Conservation (phyloP, 2,888 invertebrate genomes). For the Phymatocera aterrima region DNA sequence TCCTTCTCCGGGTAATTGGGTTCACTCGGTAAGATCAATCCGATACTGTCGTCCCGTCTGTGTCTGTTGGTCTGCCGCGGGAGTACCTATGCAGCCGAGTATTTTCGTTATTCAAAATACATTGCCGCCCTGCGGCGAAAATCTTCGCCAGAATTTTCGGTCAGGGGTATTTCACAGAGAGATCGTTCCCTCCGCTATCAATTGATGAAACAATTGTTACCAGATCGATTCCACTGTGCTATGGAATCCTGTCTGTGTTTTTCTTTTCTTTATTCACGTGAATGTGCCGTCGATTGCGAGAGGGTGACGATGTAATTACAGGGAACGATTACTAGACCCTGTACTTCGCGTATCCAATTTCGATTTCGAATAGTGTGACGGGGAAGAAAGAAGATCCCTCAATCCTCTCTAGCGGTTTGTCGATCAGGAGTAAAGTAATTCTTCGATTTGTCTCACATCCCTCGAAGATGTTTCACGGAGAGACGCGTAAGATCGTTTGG, state of each 20-base stretch:
- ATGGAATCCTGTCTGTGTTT: too few relatives aligned
- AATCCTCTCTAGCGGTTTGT: neutral
- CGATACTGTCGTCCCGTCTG: slow-evolving; percentile 74
- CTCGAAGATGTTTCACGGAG: slow-evolving; percentile 3
- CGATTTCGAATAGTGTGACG: too few relatives aligned
- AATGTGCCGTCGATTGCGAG: too few relatives aligned
- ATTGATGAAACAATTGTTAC: too few relatives aligned
- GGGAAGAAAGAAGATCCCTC: neutral
- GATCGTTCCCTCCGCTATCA: too few relatives aligned
- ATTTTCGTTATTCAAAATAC: neutral
- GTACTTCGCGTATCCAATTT: neutral
- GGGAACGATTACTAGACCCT: too few relatives aligned
- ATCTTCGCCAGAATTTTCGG: neutral
- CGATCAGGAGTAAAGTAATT: slow-evolving; percentile 35
- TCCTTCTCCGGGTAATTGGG: slow-evolving; percentile 73
- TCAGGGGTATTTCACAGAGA: too few relatives aligned
- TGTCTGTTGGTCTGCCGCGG: slow-evolving; percentile 57
- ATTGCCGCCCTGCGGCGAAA: neutral
- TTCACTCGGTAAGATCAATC: slow-evolving; percentile 74
- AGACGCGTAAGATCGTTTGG: neutral
- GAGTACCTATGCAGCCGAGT: neutral
- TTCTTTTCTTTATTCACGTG: too few relatives aligned
- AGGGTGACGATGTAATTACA: slow-evolving; percentile 9
- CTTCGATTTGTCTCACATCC: slow-evolving; percentile 40
- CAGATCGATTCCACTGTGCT: too few relatives aligned